phyloP scores from a whole-genome alignment of 2,797 vertebrate genomes.

The Channallabes apus region DNA sequence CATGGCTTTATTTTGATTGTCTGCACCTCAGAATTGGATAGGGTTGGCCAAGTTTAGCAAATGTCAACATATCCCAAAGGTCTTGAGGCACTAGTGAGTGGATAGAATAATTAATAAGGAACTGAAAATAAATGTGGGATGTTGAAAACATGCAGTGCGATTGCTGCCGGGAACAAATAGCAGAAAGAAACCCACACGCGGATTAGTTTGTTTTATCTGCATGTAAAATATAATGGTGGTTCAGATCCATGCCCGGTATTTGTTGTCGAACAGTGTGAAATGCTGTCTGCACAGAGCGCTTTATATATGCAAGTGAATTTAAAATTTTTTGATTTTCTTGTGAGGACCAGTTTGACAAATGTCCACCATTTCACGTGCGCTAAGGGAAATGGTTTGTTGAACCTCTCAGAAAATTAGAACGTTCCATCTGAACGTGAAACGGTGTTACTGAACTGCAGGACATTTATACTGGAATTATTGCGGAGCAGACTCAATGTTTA shows the following conservation, averaged over 20 bases:
- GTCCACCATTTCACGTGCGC: constrained; percentile 53
- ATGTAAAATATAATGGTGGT: constrained; percentile 5
- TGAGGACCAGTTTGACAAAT: constrained; percentile 53
- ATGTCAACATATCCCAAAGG: constrained; percentile 53
- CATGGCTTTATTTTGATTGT: constrained; percentile 67
- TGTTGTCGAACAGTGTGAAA: background rate
- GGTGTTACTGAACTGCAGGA: constrained; percentile 56
- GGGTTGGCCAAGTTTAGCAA: constrained; percentile 58
- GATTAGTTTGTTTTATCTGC: constrained; percentile 20
- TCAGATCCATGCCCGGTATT: background rate
- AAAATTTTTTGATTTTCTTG: background rate
- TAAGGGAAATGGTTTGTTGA: constrained; percentile 62
- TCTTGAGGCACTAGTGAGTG: constrained; percentile 50
- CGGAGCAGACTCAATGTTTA: constrained; percentile 62
- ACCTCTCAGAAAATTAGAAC: constrained; percentile 54
- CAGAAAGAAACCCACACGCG: constrained; percentile 13
- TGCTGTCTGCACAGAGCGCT: background rate
- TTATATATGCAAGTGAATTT: background rate
- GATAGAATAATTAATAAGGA: constrained; percentile 53
- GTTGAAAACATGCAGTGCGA: constrained; percentile 27
- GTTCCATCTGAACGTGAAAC: constrained; percentile 59
- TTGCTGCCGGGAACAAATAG: constrained; percentile 31
- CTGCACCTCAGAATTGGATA: constrained; percentile 52
- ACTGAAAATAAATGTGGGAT: constrained; percentile 26
- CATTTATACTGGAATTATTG: constrained; percentile 54